A percentile compares a stretch with the other conserved stretches of the same genome.
Conservation (phyloP, 2,888 invertebrate species). For the Rutpela maculata region DNA sequence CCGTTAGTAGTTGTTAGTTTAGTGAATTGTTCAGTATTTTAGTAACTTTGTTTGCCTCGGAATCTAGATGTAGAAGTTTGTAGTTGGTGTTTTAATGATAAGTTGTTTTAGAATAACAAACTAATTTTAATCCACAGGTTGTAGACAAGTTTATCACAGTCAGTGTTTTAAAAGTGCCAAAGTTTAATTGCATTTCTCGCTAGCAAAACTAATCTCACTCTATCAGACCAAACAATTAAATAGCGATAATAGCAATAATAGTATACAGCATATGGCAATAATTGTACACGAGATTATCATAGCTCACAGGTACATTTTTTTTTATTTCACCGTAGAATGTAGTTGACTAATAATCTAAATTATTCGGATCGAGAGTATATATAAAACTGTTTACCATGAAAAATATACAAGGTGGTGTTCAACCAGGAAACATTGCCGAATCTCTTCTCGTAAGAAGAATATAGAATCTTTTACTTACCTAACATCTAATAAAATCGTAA, state of each 20-base stretch:
- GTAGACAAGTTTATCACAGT: constrained; percentile 13
- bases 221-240: neutral
- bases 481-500: too few species aligned
- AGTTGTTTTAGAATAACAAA: constrained; percentile 34
- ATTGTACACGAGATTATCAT: too few species aligned
- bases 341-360: too few species aligned
- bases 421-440: too few species aligned
- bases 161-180: constrained; percentile 9
- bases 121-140: constrained; percentile 28
- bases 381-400: too few species aligned
- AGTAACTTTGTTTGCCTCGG: constrained; percentile 42
- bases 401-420: too few species aligned
- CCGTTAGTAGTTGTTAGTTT: constrained; percentile 37
- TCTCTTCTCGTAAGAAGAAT: too few species aligned
- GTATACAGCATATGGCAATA: neutral
- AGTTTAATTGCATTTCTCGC: constrained; percentile 26
- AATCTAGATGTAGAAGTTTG: constrained; percentile 36
- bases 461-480: too few species aligned
- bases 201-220: neutral
- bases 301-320: too few species aligned
- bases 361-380: too few species aligned
- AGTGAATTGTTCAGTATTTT: constrained; percentile 43
- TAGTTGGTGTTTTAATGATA: constrained; percentile 39
- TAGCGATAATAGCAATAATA: neutral
- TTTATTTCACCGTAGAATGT: too few species aligned